Evolutionary conservation across 1,140 invertebrate genomes (phyloP).

Genomic region (Neodiprion fabricii): DNA sequence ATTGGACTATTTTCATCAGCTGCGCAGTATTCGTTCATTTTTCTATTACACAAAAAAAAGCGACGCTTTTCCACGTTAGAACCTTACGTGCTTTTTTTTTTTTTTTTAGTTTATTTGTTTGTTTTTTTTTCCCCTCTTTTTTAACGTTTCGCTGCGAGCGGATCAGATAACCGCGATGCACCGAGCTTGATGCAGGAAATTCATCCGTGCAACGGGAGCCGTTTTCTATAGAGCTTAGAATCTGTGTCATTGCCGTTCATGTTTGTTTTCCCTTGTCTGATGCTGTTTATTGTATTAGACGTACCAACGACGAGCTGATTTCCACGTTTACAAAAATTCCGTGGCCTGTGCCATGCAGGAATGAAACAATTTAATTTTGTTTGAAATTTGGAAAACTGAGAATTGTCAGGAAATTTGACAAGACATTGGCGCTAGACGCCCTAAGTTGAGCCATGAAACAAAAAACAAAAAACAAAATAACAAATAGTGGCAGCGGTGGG

Average conservation of each 20-base stretch:
- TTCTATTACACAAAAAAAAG: too few relatives aligned
- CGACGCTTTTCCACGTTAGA: neutral
- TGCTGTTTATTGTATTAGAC: neutral
- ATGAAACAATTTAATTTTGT: neutral
- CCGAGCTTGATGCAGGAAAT: constrained; percentile 35
- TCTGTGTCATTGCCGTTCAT: constrained; percentile 46
- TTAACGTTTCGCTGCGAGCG: constrained; percentile 21
- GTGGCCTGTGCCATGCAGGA: too few relatives aligned
- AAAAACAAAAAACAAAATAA: too few relatives aligned
- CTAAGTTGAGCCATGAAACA: too few relatives aligned
- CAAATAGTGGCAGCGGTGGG: too few relatives aligned
- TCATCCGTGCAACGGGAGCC: constrained; percentile 28
- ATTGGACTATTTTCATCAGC: too few relatives aligned
- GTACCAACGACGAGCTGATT: neutral
- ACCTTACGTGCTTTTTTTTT: neutral
- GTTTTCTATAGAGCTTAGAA: constrained; percentile 36
- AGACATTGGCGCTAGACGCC: too few relatives aligned
- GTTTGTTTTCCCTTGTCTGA: constrained; percentile 26
- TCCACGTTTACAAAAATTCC: neutral
- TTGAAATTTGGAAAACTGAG: neutral
- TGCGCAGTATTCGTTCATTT: too few relatives aligned
- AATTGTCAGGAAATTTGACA: neutral
- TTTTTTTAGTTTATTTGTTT: neutral
- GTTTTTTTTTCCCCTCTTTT: neutral
- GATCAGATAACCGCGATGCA: too few relatives aligned